Evolutionary conservation across 2,113 vertebrate species (phyloP), one percentile per base, ranked within the genome.

Genomic region (Noturus placidus): DNA sequence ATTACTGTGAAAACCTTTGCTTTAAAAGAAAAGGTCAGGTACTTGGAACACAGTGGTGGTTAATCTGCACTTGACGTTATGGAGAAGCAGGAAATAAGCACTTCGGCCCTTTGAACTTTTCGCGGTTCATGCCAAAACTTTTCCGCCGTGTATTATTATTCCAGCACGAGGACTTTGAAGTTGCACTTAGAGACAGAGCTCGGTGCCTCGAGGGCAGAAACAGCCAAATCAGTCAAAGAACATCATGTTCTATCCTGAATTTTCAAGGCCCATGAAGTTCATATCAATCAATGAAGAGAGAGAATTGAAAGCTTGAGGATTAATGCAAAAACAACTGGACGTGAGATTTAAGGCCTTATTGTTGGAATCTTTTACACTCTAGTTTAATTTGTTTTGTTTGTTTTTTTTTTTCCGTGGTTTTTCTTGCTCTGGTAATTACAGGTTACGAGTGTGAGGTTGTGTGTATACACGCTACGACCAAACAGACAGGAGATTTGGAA

Each of bases 161-260:
- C 42, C n/a, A 87, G 76, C 30, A 2, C 33, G 65, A 50, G 65
- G 78, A 54, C 54, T 89, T 89, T 84, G 76, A 89, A 89, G 88
- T 84, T 80, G 52, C 19, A 17, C 70, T 65, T 42, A 5, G 74
- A 57, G 83, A 88, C 30, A n/a, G 59, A 57, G 33, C n/a, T 57
- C 79, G 7, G 65, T 78, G 74, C 33, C 79, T 69, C n/a, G 50
- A 35, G 65, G 85, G 63, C 65, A 2, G 35, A 67, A 19, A 70
- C 22, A 15, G 35, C 54, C 19, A 87, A 82, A 87, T 82, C 14
- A 27, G 61, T 56, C 76, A 85, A 85, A 86, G 35, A 3, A 30
- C 19, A 17, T 38, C 30, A 15, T 14, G 30, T 19, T 65, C 56
- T 81, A 57, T 86, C 84, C 25, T 1, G 61, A 42, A 65, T 27